Percentiles rank a stretch among this genome's conserved stretches.
Conservation (phyloP, 1,140 invertebrate genomes). For the Chironomus striatipennis region DNA sequence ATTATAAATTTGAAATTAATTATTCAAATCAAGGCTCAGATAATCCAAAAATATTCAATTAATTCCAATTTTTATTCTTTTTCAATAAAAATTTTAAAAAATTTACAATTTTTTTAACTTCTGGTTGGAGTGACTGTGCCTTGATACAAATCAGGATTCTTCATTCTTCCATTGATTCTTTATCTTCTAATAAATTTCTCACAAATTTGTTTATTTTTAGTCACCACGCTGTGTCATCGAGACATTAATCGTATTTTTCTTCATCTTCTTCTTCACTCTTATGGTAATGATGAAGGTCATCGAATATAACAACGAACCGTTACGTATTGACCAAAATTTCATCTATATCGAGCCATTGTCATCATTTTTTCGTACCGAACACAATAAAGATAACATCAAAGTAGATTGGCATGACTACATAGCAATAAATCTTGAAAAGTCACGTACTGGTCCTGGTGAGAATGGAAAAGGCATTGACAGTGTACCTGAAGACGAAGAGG, state of each 20-base stretch:
- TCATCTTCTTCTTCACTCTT: neutral
- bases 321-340: conserved; percentile 25
- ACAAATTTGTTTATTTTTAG: neutral
- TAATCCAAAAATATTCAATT: no score
- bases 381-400: conserved; percentile 41
- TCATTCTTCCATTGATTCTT: no score
- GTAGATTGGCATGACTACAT: conserved; percentile 66
- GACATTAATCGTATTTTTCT: neutral
- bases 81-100: no score
- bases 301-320: conserved; percentile 17
- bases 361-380: conserved; percentile 56
- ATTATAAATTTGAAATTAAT: no score
- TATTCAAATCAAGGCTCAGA: no score
- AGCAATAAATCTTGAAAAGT: conserved; percentile 46
- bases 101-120: no score
- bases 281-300: neutral
- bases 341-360: conserved; percentile 44
- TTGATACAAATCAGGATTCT: no score
- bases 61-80: no score
- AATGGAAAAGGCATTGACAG: conserved; percentile 49
- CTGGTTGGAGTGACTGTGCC: no score
- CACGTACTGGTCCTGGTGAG: conserved; percentile 70
- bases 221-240: neutral
- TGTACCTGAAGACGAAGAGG: conserved; percentile 43
- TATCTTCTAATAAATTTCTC: neutral